A percentile compares a stretch with the other conserved stretches of the same genome.
These are phyloP conservation scores for Saccostrea echinata DNA, from an alignment of 1,140 invertebrate genomes.

Conservation along the genomic window DNA sequence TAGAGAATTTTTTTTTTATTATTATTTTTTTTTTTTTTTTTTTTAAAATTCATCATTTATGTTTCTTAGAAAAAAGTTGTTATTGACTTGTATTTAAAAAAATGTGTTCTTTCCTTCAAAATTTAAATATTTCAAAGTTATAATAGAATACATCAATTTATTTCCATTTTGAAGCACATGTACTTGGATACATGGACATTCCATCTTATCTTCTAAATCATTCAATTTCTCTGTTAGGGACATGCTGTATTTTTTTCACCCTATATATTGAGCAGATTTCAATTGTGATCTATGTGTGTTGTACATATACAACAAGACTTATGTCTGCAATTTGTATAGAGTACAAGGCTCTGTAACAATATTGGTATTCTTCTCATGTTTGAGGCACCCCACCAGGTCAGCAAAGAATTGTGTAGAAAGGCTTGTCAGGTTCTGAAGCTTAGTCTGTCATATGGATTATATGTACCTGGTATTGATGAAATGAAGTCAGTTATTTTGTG, in stretches of 20 bases:
- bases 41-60: too few relatives aligned
- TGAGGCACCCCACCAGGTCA: not conserved
- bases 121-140: too few relatives aligned
- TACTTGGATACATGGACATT: too few relatives aligned
- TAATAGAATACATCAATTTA: too few relatives aligned
- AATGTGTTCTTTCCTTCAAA: too few relatives aligned
- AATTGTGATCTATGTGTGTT: not conserved
- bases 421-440: slow-evolving; percentile 22
- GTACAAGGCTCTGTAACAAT: slow-evolving; percentile 22
- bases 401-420: slow-evolving; percentile 21
- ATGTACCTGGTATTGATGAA: slow-evolving; percentile 33
- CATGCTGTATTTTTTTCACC: not conserved
- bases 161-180: too few relatives aligned
- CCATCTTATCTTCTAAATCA: too few relatives aligned
- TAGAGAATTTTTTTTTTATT: too few relatives aligned
- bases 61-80: too few relatives aligned
- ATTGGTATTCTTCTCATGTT: slow-evolving; percentile 27
- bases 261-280: not conserved
- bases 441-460: not conserved
- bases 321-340: not conserved
- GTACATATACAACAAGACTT: not conserved
- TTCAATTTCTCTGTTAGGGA: too few relatives aligned
- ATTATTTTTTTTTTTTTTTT: too few relatives aligned
- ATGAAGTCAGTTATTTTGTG: slow-evolving; percentile 9
- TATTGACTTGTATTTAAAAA: too few relatives aligned